phyloP scores from a whole-genome alignment of 2,113 vertebrate species.

The Cygnus atratus region DNA sequence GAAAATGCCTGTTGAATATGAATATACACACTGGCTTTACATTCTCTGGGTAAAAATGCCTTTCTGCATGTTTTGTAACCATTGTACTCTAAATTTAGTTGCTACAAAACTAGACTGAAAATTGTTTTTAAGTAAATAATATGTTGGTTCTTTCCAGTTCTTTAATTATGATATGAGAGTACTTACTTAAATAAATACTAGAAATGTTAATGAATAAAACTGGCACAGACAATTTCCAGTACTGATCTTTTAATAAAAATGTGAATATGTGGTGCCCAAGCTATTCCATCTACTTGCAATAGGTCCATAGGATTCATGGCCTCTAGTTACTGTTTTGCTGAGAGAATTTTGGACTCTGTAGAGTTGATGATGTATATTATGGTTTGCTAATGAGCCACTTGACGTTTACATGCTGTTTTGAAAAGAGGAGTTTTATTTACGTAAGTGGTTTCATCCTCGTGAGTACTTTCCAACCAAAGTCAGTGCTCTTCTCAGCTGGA shows the following conservation, averaged over 20 bases:
- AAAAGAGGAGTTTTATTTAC: conserved; percentile 1
- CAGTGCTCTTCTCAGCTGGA: neutral
- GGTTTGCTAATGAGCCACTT: neutral
- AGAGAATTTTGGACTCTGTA: neutral
- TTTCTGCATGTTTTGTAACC: neutral
- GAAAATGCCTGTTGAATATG: neutral
- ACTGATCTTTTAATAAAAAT: neutral
- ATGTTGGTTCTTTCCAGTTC: neutral
- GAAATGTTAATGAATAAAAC: neutral
- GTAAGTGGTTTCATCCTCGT: neutral
- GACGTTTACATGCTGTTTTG: neutral
- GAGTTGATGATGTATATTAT: neutral
- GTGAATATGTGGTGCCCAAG: neutral
- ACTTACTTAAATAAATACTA: neutral
- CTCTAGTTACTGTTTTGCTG: neutral
- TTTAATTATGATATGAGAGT: neutral
- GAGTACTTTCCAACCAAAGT: neutral
- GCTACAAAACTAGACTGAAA: neutral
- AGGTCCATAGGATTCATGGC: neutral
- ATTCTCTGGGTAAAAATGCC: neutral
- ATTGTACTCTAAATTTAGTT: neutral
- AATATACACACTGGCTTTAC: neutral
- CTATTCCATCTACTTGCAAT: neutral
- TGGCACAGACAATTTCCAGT: neutral
- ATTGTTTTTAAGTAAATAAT: neutral